Evolutionary conservation across 2,888 invertebrate genomes (phyloP).

Genomic region (Notocelia uddmanniana): DNA sequence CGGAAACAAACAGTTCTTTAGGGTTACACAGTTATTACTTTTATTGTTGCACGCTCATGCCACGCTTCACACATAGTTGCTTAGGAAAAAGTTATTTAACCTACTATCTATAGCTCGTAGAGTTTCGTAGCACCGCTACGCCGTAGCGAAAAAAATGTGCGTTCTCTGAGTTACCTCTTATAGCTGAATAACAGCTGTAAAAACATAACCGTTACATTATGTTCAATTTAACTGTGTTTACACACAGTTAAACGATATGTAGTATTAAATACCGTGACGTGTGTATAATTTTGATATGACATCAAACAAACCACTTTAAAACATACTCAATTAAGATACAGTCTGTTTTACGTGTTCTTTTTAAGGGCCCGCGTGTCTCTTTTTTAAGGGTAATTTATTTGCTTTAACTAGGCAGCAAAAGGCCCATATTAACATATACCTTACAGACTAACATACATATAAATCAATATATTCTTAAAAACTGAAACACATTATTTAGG

Average conservation of each 20-base stretch:
- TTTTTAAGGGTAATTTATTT: no score
- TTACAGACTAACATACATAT: no score
- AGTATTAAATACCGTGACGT: background rate
- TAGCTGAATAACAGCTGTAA: background rate
- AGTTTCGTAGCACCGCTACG: slow-evolving; percentile 45
- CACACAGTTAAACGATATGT: background rate
- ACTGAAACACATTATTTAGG: no score
- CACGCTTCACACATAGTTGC: slow-evolving; percentile 5
- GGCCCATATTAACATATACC: no score
- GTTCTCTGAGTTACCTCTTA: slow-evolving; percentile 9
- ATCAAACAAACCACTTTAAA: background rate
- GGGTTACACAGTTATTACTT: background rate
- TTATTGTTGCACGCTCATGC: slow-evolving; percentile 20
- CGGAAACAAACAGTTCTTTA: no score
- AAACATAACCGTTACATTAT: background rate
- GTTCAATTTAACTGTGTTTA: background rate
- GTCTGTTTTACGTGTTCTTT: no score
- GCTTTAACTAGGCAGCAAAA: no score
- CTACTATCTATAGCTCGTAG: slow-evolving; percentile 44
- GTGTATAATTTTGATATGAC: background rate
- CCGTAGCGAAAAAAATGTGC: slow-evolving; percentile 43
- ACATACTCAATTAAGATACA: background rate
- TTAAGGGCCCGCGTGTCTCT: no score
- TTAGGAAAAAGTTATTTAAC: slow-evolving; percentile 40
- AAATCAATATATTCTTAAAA: no score